Evolutionary conservation across 2,113 vertebrate species (phyloP).

Genomic region (Nettapus auritus): DNA sequence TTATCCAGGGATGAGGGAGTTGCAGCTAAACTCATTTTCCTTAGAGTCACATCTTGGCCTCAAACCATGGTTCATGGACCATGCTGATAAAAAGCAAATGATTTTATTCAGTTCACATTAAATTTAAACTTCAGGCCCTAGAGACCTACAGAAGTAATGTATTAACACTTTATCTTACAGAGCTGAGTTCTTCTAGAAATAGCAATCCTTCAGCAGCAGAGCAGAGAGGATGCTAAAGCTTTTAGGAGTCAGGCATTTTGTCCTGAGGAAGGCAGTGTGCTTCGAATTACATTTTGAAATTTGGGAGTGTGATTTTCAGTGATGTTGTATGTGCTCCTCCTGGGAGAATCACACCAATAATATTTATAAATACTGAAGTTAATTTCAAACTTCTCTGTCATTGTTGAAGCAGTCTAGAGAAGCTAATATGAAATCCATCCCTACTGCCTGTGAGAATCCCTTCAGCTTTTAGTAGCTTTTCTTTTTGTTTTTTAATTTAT

Average conservation of each 20-base stretch:
- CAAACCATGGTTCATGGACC: constrained; percentile 68
- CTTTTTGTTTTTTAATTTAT: neutral
- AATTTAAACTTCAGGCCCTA: constrained; percentile 62
- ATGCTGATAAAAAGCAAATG: constrained; percentile 78
- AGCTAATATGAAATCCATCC: neutral
- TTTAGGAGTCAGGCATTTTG: neutral
- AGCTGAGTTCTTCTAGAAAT: constrained; percentile 68
- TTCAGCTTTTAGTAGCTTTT: neutral
- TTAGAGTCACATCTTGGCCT: constrained; percentile 47
- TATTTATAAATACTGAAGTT: neutral
- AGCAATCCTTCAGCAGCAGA: constrained; percentile 53
- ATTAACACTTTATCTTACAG: constrained; percentile 66
- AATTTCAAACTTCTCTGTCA: neutral
- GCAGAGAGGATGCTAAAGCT: constrained; percentile 18
- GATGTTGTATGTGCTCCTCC: neutral
- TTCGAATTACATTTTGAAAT: neutral
- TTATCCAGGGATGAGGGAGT: constrained; percentile 51
- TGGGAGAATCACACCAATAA: neutral
- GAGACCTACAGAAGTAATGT: constrained; percentile 66
- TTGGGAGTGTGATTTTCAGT: neutral
- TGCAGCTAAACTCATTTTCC: constrained; percentile 65
- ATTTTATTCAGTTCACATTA: constrained; percentile 71
- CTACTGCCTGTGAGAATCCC: neutral
- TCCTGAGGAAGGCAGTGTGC: neutral
- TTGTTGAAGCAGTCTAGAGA: neutral